A percentile compares a stretch with the other conserved stretches of the same genome.
phyloP scores from a whole-genome alignment of 1,140 invertebrate species.

The Pomphorhynchus laevis region DNA sequence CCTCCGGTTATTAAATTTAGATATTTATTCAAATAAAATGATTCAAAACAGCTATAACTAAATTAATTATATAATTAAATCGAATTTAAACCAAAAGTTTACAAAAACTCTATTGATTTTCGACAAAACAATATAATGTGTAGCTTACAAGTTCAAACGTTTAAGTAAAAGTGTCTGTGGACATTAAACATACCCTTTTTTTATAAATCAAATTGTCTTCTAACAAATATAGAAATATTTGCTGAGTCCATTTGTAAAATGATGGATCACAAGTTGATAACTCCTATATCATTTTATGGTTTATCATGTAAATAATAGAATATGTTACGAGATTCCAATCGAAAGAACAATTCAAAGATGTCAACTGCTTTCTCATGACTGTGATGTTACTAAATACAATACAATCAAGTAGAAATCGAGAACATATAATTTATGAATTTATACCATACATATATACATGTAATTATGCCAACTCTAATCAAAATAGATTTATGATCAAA shows the following conservation, averaged over 20 bases:
- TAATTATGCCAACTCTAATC: background rate
- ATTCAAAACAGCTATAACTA: slow-evolving; percentile 1
- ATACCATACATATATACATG: background rate
- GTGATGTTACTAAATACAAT: slow-evolving; percentile 33
- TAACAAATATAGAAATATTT: slow-evolving; percentile 54
- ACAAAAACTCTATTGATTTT: background rate
- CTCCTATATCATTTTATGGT: slow-evolving; percentile 18
- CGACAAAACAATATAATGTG: background rate
- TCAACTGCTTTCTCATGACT: slow-evolving; percentile 51
- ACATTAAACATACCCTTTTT: slow-evolving; percentile 28
- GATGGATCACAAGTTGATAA: slow-evolving; percentile 23
- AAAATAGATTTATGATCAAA: slow-evolving; percentile 1
- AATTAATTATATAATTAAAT: too few species aligned
- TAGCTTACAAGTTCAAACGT: background rate
- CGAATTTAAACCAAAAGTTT: slow-evolving; percentile 2
- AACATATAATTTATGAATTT: background rate
- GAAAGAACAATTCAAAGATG: slow-evolving; percentile 43
- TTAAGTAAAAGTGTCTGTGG: background rate
- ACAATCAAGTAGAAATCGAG: slow-evolving; percentile 5
- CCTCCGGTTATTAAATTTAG: too few species aligned
- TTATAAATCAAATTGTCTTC: slow-evolving; percentile 47
- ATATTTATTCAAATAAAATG: background rate
- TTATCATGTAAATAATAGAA: background rate
- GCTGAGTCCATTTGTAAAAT: slow-evolving; percentile 52
- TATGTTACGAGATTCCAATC: slow-evolving; percentile 54